Conservation (phyloP, 1,140 invertebrate genomes). For the Samia ricini region DNA sequence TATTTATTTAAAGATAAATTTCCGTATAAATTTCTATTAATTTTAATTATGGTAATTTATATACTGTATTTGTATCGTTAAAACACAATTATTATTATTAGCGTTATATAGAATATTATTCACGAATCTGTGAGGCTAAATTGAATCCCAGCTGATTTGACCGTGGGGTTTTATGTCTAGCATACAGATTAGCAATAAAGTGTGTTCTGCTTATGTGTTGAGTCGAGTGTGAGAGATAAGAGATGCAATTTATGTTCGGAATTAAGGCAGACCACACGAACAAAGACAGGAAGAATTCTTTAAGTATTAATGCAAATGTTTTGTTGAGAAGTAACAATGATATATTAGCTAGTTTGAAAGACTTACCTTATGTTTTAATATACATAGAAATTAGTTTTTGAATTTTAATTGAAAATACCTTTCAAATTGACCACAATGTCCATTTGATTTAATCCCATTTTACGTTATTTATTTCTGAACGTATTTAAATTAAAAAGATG, state of each 20-base stretch:
- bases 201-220: conserved; percentile 15
- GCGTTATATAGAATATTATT: conserved; percentile 18
- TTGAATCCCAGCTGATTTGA: conserved; percentile 20
- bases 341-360: neutral
- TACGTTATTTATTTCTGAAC: too few relatives aligned
- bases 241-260: neutral
- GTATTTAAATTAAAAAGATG: too few relatives aligned
- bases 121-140: conserved; percentile 11
- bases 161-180: conserved; percentile 16
- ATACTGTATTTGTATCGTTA: neutral
- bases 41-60: neutral
- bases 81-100: neutral
- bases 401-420: too few relatives aligned
- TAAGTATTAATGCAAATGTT: neutral
- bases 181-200: conserved; percentile 12
- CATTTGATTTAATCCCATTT: too few relatives aligned
- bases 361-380: neutral
- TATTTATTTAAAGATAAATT: too few relatives aligned
- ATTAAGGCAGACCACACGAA: neutral
- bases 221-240: conserved; percentile 9
- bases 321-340: neutral
- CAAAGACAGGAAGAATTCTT: neutral
- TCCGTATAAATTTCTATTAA: neutral
- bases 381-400: neutral
- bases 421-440: too few relatives aligned